A percentile compares a stretch with the other conserved stretches of the same genome.
Conservation (phyloP, 2,797 vertebrate genomes). For the Coilia nasus region DNA sequence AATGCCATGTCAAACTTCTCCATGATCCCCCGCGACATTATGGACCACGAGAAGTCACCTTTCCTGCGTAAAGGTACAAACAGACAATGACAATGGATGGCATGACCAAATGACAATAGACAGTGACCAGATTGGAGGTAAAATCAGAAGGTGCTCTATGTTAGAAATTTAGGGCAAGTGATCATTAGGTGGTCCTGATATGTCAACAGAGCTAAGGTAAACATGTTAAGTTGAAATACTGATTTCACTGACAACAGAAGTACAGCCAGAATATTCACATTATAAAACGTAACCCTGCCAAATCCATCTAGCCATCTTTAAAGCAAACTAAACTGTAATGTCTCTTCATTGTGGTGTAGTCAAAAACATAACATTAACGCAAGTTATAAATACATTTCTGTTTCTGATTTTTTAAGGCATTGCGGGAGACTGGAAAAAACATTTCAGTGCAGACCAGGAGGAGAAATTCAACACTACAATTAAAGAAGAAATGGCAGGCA, state of each 20-base stretch:
- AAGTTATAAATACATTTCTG: neutral
- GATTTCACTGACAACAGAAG: neutral
- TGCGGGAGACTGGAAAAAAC: conserved; percentile 60
- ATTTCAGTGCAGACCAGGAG: conserved; percentile 55
- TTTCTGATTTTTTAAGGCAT: conserved; percentile 47
- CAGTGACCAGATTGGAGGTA: neutral
- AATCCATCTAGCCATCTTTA: no score
- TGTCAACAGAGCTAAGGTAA: no score
- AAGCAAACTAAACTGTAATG: no score
- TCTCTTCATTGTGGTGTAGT: neutral
- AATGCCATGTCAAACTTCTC: conserved; percentile 86
- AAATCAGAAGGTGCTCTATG: no score
- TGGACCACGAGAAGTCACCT: conserved; percentile 72
- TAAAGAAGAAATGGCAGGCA: conserved; percentile 49
- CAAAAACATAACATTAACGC: neutral
- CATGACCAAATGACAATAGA: no score
- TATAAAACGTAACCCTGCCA: no score
- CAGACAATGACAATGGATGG: neutral
- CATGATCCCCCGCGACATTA: conserved; percentile 71
- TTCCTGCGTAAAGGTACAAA: conserved; percentile 85
- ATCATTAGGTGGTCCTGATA: no score
- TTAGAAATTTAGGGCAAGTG: no score
- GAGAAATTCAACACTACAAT: conserved; percentile 49
- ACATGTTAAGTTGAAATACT: no score
- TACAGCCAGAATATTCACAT: neutral